Conservation (phyloP, 2,113 vertebrate genomes). For the Procapra przewalskii region DNA sequence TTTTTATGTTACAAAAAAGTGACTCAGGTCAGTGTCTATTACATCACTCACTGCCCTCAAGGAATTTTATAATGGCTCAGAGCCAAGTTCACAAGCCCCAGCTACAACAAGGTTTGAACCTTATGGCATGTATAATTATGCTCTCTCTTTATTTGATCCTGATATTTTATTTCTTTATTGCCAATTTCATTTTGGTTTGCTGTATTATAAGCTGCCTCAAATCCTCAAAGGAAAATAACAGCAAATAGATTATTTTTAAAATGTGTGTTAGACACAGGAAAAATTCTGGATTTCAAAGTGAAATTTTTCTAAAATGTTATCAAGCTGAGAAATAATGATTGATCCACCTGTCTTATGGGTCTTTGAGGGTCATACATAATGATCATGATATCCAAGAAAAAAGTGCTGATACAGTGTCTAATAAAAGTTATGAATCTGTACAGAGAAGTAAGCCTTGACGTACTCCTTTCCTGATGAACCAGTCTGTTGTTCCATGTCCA, state of each 20-base stretch:
- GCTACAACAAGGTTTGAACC: neutral
- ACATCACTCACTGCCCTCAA: conserved; percentile 1
- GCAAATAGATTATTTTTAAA: neutral
- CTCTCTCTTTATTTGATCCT: conserved; percentile 23
- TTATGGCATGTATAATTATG: neutral
- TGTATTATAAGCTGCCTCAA: neutral
- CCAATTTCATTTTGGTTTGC: conserved; percentile 38
- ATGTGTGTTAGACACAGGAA: neutral
- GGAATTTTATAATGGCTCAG: neutral
- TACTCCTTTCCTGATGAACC: neutral
- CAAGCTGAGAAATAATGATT: neutral
- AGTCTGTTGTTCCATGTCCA: neutral
- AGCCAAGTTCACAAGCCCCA: conserved; percentile 10
- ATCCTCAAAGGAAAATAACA: neutral
- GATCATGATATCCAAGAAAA: neutral
- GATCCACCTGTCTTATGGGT: neutral
- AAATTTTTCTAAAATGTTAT: conserved; percentile 7
- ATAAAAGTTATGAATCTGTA: neutral
- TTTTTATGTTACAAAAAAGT: conserved; percentile 39
- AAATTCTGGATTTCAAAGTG: conserved; percentile 41
- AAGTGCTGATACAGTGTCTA: neutral
- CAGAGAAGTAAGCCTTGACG: neutral
- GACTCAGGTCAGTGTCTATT: conserved; percentile 52
- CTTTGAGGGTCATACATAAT: neutral
- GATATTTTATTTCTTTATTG: conserved; percentile 29